Conservation (phyloP, 1,140 invertebrate genomes). For the Megathymus violae region DNA sequence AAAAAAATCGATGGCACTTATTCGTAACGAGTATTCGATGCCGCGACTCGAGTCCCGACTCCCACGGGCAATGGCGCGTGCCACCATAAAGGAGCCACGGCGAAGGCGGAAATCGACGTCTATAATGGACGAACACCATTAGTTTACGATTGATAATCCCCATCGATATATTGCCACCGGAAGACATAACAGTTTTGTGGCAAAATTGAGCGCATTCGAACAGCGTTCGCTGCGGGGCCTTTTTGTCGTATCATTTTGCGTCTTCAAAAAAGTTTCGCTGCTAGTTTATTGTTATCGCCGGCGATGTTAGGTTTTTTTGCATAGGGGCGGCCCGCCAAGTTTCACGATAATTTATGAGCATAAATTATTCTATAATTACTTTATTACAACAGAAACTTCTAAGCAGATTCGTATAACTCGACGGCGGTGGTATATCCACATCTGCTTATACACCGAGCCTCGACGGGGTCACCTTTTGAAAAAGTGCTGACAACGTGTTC, state of each 20-base stretch:
- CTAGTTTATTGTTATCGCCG: conserved; percentile 29
- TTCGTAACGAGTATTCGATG: conserved; percentile 26
- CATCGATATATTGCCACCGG: conserved; percentile 72
- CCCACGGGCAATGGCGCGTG: conserved; percentile 81
- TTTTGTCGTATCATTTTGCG: conserved; percentile 42
- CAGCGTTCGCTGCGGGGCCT: conserved; percentile 44
- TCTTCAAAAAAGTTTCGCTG: conserved; percentile 36
- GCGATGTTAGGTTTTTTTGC: conserved; percentile 14
- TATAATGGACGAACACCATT: conserved; percentile 81
- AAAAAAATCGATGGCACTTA: conserved; percentile 35
- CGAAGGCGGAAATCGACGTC: conserved; percentile 77
- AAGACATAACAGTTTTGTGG: conserved; percentile 82
- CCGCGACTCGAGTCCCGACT: conserved; percentile 32
- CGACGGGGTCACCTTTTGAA: too few relatives aligned
- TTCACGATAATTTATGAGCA: not conserved
- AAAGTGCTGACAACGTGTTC: too few relatives aligned
- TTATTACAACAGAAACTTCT: too few relatives aligned
- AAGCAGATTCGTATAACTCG: not conserved
- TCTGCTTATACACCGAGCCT: too few relatives aligned
- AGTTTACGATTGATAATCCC: conserved; percentile 81
- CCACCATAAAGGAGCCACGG: conserved; percentile 81
- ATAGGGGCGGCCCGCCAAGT: conserved; percentile 1
- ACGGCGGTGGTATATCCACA: too few relatives aligned
- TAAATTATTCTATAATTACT: too few relatives aligned
- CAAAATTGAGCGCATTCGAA: conserved; percentile 71